Evolutionary conservation across 2,888 invertebrate genomes (phyloP).

Genomic region (Bellardia bayeri): DNA sequence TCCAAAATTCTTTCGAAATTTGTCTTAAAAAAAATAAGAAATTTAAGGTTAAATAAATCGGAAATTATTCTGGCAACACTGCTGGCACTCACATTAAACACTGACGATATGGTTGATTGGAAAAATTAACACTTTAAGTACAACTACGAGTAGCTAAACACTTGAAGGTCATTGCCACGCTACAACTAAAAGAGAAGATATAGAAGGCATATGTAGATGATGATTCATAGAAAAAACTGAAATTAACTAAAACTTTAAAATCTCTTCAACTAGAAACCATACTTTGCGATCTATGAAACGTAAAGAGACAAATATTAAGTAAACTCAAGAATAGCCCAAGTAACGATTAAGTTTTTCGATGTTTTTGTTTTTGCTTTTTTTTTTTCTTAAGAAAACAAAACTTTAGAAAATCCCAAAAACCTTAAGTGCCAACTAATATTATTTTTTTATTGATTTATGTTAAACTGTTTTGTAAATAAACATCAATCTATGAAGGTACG

Average conservation of each 20-base stretch:
- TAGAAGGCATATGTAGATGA: neutral
- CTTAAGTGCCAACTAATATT: neutral
- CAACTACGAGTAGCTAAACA: constrained; percentile 3
- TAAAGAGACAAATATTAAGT: neutral
- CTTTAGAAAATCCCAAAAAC: constrained; percentile 34
- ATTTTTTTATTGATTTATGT: constrained; percentile 23
- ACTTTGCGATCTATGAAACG: neutral
- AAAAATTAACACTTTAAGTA: constrained; percentile 35
- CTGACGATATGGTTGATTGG: neutral
- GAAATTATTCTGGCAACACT: no score
- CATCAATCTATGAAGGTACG: neutral
- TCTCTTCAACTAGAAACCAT: neutral
- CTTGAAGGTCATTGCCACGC: constrained; percentile 33
- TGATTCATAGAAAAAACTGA: neutral
- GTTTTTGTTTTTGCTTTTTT: neutral
- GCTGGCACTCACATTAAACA: no score
- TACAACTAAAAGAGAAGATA: neutral
- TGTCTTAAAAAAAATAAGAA: no score
- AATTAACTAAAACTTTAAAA: neutral
- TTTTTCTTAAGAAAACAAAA: constrained; percentile 32
- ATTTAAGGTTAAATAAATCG: no score
- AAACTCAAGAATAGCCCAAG: neutral
- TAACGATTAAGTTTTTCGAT: neutral
- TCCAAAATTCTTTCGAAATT: no score
- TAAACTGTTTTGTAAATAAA: constrained; percentile 56